phyloP scores from a whole-genome alignment of 2,888 invertebrate species.

The Hipparchia sbordonii region DNA sequence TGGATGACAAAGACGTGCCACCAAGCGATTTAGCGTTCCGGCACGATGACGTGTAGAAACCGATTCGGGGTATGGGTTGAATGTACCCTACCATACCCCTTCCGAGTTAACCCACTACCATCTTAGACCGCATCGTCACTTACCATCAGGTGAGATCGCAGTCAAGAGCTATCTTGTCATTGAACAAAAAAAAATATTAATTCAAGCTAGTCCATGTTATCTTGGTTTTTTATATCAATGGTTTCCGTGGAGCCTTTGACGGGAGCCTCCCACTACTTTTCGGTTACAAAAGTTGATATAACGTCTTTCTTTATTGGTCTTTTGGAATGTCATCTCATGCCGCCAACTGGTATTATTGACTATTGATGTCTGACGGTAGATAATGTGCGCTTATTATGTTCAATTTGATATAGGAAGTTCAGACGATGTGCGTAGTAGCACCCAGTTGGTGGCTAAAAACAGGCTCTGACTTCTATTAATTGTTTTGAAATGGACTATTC shows the following conservation, averaged over 20 bases:
- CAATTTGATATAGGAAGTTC: constrained; percentile 6
- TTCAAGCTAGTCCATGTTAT: neutral
- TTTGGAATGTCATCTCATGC: constrained; percentile 14
- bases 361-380: constrained; percentile 11
- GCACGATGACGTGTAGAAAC: too few relatives aligned
- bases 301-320: constrained; percentile 25
- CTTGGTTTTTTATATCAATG: neutral
- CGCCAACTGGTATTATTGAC: constrained; percentile 18
- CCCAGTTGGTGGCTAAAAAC: neutral
- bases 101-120: too few relatives aligned
- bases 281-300: constrained; percentile 32
- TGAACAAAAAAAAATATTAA: too few relatives aligned
- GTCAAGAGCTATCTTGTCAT: too few relatives aligned
- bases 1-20: too few relatives aligned
- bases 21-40: too few relatives aligned
- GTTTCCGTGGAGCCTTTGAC: constrained; percentile 26
- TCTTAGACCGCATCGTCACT: too few relatives aligned
- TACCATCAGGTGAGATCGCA: too few relatives aligned
- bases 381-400: constrained; percentile 21
- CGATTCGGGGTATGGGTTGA: too few relatives aligned
- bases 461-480: too few relatives aligned
- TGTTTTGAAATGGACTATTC: too few relatives aligned
- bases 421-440: neutral
- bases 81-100: too few relatives aligned
- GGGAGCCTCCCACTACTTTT: constrained; percentile 35